Base-by-base conservation (phyloP, 2,113 vertebrate species). In the Callocephalon fimbriatum region DNA sequence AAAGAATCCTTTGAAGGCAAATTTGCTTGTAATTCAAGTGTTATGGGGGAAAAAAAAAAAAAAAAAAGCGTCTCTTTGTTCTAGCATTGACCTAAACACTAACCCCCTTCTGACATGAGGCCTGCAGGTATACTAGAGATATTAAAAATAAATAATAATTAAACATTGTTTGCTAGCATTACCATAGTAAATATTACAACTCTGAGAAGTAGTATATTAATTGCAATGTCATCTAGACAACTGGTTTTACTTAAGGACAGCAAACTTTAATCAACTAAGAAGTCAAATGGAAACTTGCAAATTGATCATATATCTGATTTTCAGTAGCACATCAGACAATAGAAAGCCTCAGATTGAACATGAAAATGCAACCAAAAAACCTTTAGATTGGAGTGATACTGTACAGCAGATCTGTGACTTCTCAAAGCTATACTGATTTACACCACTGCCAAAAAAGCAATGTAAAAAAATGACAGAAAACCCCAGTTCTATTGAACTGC, bases 1-100 rank as follows among this genome's bases (percentile, higher is more conserved):
- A 72, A 61, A 91, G 70, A 72, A 81, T 44, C 35, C 35, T 96
- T 87, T 72, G 84, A 96, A 85, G 38, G 31, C 10, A 90, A 96
- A 93, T 90, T 75, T 94, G 51, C 56, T 87, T 78, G 22, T 79
- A 86, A 86, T 82, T 93, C 47, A 92, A 90, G 48, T 56, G 44
- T 75, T 71, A 59, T 4, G 8, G 29, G 51, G 5, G 3, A 37
- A n/a, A n/a, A 56, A 45, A 84, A 88, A 54, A 79, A 91, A 38
- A 38, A 38, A 38, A 38, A 38, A 38, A 38, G 2, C 10, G 1
- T 48, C 4, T 68, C 40, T 83, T 59, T 88, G 25, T 82, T 93
- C 23, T 27, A 14, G 32, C 76, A n/a, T 12, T 0, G 2, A 72
- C 16, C 21, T 75, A 71, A 93, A 78, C 7, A 58, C 7, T 53